Base-by-base conservation (phyloP, 2,888 invertebrate genomes). In the Pseudococcus longispinus region DNA sequence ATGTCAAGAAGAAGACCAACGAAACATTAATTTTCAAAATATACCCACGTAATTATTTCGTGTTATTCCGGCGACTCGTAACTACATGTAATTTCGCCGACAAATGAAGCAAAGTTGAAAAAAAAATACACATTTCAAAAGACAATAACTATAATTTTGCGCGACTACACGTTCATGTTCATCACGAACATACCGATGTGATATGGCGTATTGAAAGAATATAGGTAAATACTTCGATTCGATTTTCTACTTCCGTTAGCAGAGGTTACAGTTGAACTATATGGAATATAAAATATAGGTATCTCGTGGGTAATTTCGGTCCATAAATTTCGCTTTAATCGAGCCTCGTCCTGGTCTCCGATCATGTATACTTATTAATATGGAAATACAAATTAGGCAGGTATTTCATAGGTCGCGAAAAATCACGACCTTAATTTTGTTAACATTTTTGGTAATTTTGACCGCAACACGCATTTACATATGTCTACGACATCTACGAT, bases 101-200 rank as follows among this genome's bases (percentile, higher is more conserved):
- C 60, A 60, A 60, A 60, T 23, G 23, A 60, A 60, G 23, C 20
- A 60, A 55, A 55, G 37, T 37, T 2, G 37, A 55, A 55, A 74
- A 20, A 74, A 74, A 9, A 32, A 15, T 15, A 74, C 32, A 32
- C 74, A n/a, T 80, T 80, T 80, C 42, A 42, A 37, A 37, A 80
- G 20, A 80, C 77, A 80, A 80, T 80, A 80, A 80, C 77, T 80
- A 80, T 80, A 80, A 80, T 80, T 80, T 80, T 42, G 20, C 42
- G 42, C 77, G 2, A 29, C 42, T 80, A 42, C 18, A 15, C 37
- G 37, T 80, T 42, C 42, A 8, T 20, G 77, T 80, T 80, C 9
- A 80, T 80, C 37, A 42, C 77, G 77, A 42, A 74, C n/a, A 74
- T 9, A 37, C 37, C 37, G 37, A 37, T 37, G 4, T 6, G 8